These are phyloP conservation scores for Chlorodrepanis virens DNA, from an alignment of 2,113 vertebrate genomes.

Conservation along the genomic window DNA sequence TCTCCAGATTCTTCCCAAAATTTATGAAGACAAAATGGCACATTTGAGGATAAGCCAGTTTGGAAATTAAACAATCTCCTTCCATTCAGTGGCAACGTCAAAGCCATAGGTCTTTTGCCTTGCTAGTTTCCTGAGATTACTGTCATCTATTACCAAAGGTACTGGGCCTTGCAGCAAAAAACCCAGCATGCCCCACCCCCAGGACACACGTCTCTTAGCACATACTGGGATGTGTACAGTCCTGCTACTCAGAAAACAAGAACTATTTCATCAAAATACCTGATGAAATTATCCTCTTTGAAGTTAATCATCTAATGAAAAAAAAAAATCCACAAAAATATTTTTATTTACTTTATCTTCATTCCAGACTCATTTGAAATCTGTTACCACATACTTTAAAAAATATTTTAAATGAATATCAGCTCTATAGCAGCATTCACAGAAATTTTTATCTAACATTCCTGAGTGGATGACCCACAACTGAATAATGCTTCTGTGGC, in stretches of 20 bases:
- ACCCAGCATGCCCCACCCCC: not conserved
- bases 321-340: not conserved
- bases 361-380: not conserved
- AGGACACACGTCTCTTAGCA: not conserved
- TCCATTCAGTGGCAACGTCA: not conserved
- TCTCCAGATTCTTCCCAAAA: not conserved
- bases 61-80: not conserved
- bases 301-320: not conserved
- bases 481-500: not conserved
- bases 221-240: not conserved
- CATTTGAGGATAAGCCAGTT: not conserved
- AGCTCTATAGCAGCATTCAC: not conserved
- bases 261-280: not conserved
- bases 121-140: not conserved
- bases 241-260: not conserved
- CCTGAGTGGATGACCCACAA: not conserved
- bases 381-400: not conserved
- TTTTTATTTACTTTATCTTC: not conserved
- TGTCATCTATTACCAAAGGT: not conserved
- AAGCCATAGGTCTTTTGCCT: not conserved
- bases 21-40: slow-evolving; percentile 2
- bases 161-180: not conserved
- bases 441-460: not conserved
- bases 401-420: not conserved
- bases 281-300: not conserved